Percentiles rank a stretch among this genome's conserved stretches.
phyloP scores from a whole-genome alignment of 2,888 invertebrate genomes.

The Busseola fusca region DNA sequence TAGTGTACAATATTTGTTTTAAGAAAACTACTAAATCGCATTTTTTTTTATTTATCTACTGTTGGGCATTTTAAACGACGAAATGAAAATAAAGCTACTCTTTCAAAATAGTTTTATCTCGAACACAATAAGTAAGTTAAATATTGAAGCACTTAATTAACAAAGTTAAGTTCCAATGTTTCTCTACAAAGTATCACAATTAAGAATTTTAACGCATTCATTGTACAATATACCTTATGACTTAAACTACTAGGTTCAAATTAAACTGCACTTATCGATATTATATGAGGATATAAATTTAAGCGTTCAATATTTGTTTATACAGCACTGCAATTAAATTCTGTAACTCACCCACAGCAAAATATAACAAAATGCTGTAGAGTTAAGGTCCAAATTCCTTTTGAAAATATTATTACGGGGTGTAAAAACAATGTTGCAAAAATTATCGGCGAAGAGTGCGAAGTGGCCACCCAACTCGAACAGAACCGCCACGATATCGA shows the following conservation, averaged over 20 bases:
- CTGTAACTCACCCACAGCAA: neutral
- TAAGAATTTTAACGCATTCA: constrained; percentile 21
- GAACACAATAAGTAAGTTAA: constrained; percentile 33
- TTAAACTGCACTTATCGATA: constrained; percentile 8
- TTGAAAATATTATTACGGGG: constrained; percentile 23
- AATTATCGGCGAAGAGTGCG: constrained; percentile 50
- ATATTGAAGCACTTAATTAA: constrained; percentile 56
- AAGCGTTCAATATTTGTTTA: constrained; percentile 56
- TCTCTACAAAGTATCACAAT: constrained; percentile 49
- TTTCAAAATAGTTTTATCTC: constrained; percentile 43
- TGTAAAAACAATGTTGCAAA: constrained; percentile 65
- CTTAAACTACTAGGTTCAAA: neutral
- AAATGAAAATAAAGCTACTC: constrained; percentile 16
- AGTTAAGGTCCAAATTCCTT: neutral
- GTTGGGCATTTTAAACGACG: neutral
- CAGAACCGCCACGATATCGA: neutral
- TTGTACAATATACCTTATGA: constrained; percentile 18
- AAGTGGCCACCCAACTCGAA: constrained; percentile 73
- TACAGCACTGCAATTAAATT: constrained; percentile 45
- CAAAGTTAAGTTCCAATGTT: constrained; percentile 54
- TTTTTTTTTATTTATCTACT: neutral
- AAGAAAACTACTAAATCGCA: neutral
- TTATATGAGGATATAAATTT: constrained; percentile 41
- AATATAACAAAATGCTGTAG: neutral
- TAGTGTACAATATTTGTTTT: neutral